phyloP scores from a whole-genome alignment of 2,113 vertebrate genomes.

The Strix aluco region DNA sequence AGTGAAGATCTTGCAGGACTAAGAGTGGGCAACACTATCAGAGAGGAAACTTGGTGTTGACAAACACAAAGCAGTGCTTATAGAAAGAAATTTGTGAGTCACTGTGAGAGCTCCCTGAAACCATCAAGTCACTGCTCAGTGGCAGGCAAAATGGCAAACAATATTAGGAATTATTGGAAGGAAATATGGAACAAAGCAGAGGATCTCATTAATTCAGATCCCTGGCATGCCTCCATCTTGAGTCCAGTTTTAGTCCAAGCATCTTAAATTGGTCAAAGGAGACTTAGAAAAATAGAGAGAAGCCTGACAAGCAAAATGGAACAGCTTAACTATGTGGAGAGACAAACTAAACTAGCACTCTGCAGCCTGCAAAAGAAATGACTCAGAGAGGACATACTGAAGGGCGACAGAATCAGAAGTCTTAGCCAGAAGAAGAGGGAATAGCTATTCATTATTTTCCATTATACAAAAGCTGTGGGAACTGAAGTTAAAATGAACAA shows the following conservation, averaged over 20 bases:
- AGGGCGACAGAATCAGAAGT: background rate
- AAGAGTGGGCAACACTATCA: background rate
- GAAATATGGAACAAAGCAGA: constrained; percentile 13
- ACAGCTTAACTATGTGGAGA: background rate
- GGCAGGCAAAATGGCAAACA: background rate
- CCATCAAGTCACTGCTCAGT: background rate
- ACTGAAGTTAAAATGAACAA: constrained; percentile 37
- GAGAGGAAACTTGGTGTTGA: background rate
- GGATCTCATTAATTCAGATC: background rate
- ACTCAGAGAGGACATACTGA: constrained; percentile 14
- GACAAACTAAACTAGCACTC: background rate
- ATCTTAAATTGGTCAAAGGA: constrained; percentile 20
- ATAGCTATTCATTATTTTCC: constrained; percentile 38
- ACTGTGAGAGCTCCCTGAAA: background rate
- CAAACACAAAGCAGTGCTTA: background rate
- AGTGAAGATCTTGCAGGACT: background rate
- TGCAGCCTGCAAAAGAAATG: constrained; percentile 27
- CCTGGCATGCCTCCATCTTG: background rate
- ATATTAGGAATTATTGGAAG: background rate
- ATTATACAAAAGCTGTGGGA: constrained; percentile 11
- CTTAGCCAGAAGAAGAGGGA: constrained; percentile 24
- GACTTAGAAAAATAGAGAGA: background rate
- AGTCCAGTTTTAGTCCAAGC: constrained; percentile 2
- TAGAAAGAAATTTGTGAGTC: background rate
- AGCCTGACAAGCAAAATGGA: background rate